A percentile compares a stretch with the other conserved stretches of the same genome.
Evolutionary conservation across 2,888 invertebrate genomes (phyloP).

Genomic region (Pedicia rivosa): DNA sequence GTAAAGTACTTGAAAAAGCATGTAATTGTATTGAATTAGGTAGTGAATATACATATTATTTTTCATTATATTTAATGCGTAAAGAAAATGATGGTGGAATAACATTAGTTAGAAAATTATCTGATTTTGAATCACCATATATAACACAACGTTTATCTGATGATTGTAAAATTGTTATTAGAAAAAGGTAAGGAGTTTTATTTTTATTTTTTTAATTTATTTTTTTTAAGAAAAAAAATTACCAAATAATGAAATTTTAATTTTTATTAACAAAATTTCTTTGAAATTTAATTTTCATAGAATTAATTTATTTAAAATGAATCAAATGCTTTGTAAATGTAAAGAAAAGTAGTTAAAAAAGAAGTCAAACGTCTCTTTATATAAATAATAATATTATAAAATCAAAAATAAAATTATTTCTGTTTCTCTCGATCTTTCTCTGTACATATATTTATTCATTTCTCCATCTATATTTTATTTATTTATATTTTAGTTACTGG

Average conservation of each 20-base stretch:
- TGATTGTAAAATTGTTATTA: conserved; percentile 64
- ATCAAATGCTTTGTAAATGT: no score
- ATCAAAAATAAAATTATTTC: no score
- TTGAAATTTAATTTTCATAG: no score
- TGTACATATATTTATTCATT: neutral
- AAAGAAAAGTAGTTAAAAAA: no score
- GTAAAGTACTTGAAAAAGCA: conserved; percentile 64
- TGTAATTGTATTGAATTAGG: conserved; percentile 68
- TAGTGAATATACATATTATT: conserved; percentile 67
- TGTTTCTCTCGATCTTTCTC: neutral
- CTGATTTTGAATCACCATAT: conserved; percentile 94
- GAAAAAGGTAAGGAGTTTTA: conserved; percentile 51
- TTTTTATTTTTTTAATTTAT: conserved; percentile 1
- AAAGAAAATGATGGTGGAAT: conserved; percentile 52
- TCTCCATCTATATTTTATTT: no score
- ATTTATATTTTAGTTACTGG: conserved; percentile 58
- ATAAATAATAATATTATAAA: no score
- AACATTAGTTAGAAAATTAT: conserved; percentile 70
- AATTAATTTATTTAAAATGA: no score
- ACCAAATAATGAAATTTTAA: neutral
- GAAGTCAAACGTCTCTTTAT: no score
- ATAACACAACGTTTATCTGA: conserved; percentile 74
- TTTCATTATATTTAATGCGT: conserved; percentile 76
- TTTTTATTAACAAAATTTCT: conserved; percentile 6
- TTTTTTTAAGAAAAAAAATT: no score